These are phyloP conservation scores for Amphibalanus amphitrite DNA, from an alignment of 1,140 invertebrate species.

Conservation along the genomic window DNA sequence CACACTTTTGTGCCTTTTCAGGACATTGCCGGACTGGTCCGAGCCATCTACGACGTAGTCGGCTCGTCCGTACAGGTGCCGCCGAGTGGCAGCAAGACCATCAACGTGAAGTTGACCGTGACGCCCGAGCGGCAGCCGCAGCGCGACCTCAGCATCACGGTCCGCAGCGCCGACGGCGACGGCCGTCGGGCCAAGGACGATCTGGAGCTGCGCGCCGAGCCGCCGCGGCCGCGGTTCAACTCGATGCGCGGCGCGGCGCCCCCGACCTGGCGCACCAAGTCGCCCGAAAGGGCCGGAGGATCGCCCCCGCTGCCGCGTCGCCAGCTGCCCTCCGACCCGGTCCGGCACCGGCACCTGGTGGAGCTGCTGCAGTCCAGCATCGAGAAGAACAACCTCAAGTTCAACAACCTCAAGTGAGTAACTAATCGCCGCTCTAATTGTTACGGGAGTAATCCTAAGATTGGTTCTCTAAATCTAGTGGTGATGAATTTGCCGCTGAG, in stretches of 20 bases:
- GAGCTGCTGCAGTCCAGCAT: conserved; percentile 72
- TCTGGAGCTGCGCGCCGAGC: conserved; percentile 27
- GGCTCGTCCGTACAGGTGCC: conserved; percentile 72
- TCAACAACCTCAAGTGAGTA: conserved; percentile 11
- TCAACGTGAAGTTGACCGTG: conserved; percentile 71
- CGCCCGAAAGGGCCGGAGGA: conserved; percentile 12
- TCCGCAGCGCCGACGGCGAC: conserved; percentile 12
- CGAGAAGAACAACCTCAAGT: conserved; percentile 69
- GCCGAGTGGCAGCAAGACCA: conserved; percentile 72
- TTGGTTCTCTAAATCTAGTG: too few relatives aligned
- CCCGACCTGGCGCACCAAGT: conserved; percentile 8
- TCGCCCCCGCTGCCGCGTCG: conserved; percentile 12
- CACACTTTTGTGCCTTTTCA: too few relatives aligned
- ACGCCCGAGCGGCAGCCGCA: conserved; percentile 44
- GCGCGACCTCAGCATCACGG: not conserved
- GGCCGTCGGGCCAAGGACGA: conserved; percentile 24
- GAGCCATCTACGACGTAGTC: conserved; percentile 75
- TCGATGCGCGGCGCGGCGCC: conserved; percentile 11
- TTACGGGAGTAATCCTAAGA: too few relatives aligned
- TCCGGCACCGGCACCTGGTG: conserved; percentile 42
- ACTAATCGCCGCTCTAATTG: too few relatives aligned
- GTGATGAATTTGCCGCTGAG: too few relatives aligned
- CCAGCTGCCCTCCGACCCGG: conserved; percentile 13
- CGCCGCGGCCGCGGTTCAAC: conserved; percentile 22
- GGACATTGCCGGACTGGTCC: conserved; percentile 73